Conservation (phyloP, 2,797 vertebrate species). For the Chaetodon trifasciatus region DNA sequence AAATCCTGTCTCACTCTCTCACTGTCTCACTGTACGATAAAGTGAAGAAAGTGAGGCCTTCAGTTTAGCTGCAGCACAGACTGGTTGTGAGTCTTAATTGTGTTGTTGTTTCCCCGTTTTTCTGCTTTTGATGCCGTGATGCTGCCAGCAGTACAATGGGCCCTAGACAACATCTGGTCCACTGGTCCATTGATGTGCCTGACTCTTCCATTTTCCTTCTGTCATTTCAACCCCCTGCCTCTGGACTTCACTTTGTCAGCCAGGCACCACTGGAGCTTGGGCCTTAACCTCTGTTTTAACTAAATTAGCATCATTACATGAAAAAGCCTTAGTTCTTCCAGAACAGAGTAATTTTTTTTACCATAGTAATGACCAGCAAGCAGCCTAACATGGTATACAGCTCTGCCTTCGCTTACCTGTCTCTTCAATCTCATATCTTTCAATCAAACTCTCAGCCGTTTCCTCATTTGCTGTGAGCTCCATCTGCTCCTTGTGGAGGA, state of each 20-base stretch:
- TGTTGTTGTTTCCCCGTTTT: conserved; percentile 28
- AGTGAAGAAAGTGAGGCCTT: background rate
- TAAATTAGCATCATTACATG: conserved; percentile 32
- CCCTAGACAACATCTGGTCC: conserved; percentile 56
- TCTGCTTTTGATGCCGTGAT: conserved; percentile 21
- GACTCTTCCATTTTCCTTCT: conserved; percentile 45
- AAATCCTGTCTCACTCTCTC: background rate
- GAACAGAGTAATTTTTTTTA: conserved; percentile 1
- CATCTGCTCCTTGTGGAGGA: conserved; percentile 87
- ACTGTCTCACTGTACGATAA: background rate
- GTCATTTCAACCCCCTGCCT: conserved; percentile 36
- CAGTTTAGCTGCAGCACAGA: background rate
- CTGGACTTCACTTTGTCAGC: conserved; percentile 44
- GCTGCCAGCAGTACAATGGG: conserved; percentile 14
- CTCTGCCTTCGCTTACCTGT: conserved; percentile 81
- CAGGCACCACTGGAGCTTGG: conserved; percentile 20
- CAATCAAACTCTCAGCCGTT: conserved; percentile 81
- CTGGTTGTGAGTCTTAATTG: background rate
- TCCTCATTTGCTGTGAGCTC: conserved; percentile 58
- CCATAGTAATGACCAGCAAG: conserved; percentile 29
- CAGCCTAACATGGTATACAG: conserved; percentile 6
- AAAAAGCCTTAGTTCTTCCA: conserved; percentile 4
- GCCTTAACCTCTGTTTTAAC: conserved; percentile 38
- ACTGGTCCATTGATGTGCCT: conserved; percentile 33
- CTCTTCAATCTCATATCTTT: conserved; percentile 88